Evolutionary conservation across 2,113 vertebrate genomes (phyloP).

Genomic region (Mixornis gularis): DNA sequence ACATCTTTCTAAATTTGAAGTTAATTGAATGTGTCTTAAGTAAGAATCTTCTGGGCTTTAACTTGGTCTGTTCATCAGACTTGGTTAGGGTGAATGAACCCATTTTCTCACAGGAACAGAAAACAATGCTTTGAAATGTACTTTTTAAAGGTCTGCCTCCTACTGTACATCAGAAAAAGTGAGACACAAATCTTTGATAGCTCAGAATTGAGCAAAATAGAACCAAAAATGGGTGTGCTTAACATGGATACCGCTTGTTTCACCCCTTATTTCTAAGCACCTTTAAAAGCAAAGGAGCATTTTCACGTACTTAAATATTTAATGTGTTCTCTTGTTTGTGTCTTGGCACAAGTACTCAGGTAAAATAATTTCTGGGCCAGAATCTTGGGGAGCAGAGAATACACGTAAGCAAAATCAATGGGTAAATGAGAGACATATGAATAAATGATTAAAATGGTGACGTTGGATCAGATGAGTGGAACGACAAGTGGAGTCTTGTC

Average conservation of each 20-base stretch:
- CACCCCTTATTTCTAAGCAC: neutral
- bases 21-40: neutral
- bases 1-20: neutral
- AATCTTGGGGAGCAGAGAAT: neutral
- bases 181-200: neutral
- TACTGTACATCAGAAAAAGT: neutral
- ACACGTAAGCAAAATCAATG: neutral
- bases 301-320: neutral
- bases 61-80: neutral
- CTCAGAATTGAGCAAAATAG: neutral
- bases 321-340: neutral
- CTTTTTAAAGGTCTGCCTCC: neutral
- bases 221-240: neutral
- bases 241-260: neutral
- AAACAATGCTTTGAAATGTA: neutral
- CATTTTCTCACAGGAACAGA: neutral
- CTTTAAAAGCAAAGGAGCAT: neutral
- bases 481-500: neutral
- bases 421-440: neutral
- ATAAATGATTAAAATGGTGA: neutral
- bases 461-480: neutral
- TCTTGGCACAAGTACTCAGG: neutral
- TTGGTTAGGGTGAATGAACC: neutral
- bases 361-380: neutral
- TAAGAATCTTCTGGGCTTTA: neutral